Percentiles rank a stretch among this genome's conserved stretches.
These are phyloP conservation scores for Dasypolia templi DNA, from an alignment of 2,888 invertebrate species.

Conservation along the genomic window DNA sequence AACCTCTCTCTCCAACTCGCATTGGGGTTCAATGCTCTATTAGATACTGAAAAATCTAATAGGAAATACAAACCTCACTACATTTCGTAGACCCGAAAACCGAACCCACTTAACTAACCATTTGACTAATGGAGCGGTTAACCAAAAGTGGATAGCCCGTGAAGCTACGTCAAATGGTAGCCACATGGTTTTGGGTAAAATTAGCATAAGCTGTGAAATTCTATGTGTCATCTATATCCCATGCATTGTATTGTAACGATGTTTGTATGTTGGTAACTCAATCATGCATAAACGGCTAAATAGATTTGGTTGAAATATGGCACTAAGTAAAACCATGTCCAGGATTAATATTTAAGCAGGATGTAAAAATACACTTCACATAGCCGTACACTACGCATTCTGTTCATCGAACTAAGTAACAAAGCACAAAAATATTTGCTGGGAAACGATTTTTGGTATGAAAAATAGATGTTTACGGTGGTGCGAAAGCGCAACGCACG, in stretches of 20 bases:
- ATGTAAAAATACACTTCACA: too few species aligned
- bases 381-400: too few species aligned
- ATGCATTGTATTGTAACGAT: neutral
- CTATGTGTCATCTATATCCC: neutral
- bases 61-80: slow-evolving; percentile 1
- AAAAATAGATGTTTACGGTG: too few species aligned
- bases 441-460: too few species aligned
- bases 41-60: neutral
- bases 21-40: neutral
- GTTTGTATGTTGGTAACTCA: neutral
- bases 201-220: slow-evolving; percentile 25
- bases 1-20: neutral
- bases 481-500: too few species aligned
- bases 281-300: neutral
- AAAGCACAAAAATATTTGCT: too few species aligned
- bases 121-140: slow-evolving; percentile 46
- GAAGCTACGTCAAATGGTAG: slow-evolving; percentile 4
- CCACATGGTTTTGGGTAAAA: slow-evolving; percentile 5
- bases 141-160: slow-evolving; percentile 22
- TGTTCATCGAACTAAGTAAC: too few species aligned
- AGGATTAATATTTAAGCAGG: too few species aligned
- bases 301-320: too few species aligned
- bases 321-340: neutral
- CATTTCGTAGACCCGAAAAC: slow-evolving; percentile 10
- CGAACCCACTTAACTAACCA: slow-evolving; percentile 16